phyloP scores from a whole-genome alignment of 2,888 invertebrate species.

The Thereva unica region DNA sequence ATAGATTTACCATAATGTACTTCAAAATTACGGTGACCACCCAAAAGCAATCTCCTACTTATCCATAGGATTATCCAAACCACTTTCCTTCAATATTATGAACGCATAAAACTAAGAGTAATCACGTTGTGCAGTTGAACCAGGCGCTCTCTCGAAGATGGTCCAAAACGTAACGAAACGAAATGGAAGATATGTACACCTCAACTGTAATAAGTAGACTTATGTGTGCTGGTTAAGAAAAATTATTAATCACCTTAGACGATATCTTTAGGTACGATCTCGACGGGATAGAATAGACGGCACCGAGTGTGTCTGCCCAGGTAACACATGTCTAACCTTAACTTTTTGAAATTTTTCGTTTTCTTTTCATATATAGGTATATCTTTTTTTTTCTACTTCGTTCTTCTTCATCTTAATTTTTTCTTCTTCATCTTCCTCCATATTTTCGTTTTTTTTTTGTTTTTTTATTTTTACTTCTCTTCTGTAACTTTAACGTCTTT shows the following conservation, averaged over 20 bases:
- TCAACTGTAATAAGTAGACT: constrained; percentile 21
- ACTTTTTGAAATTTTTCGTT: constrained; percentile 24
- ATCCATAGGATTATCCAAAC: too few species aligned
- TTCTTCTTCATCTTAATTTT: not conserved
- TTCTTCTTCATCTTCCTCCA: not conserved
- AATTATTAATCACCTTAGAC: constrained; percentile 37
- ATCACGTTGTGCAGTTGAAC: too few species aligned
- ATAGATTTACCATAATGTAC: too few species aligned
- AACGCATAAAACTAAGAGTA: too few species aligned
- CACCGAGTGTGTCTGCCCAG: constrained; percentile 15
- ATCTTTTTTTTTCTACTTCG: not conserved
- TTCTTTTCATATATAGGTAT: not conserved
- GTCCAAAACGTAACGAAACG: too few species aligned
- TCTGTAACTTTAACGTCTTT: not conserved
- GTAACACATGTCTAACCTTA: constrained; percentile 32
- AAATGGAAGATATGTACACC: constrained; percentile 3
- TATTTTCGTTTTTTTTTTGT: not conserved
- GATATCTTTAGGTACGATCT: constrained; percentile 32
- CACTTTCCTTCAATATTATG: too few species aligned
- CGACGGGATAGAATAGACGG: constrained; percentile 37
- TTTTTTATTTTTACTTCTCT: constrained; percentile 2
- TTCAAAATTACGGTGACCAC: too few species aligned
- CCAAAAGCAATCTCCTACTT: too few species aligned
- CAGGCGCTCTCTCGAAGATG: too few species aligned
- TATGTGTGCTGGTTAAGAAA: constrained; percentile 35